Base-by-base conservation (phyloP, 64 coral and sea anemone genomes). In the Montipora efflorescens region DNA sequence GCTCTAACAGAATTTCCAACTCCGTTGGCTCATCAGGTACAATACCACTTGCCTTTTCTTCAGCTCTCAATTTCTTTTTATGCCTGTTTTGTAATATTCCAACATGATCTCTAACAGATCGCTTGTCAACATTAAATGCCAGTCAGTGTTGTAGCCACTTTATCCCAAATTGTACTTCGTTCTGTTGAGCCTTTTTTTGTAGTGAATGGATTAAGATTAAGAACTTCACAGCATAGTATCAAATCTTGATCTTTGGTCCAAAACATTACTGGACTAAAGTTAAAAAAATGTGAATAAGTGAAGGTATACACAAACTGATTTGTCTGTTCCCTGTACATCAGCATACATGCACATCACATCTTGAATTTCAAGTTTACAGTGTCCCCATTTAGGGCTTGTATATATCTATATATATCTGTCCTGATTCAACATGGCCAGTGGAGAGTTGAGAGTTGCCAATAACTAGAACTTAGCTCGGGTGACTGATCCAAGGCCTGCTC, bases 31-130 rank as follows among this genome's bases (percentile, higher is more conserved):
- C 90, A 92, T 86, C 90, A 44, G 90, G 90, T 57, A 55, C 90
- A 66, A 92, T 77, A 13, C 90, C 79, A 43, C 67, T 75, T 92
- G 79, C 90, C 81, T 66, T 92, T 77, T 92, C 90, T 86, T 92
- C 90, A 86, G 80, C 90, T 86, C 90, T 84, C 47, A 92, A 46
- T 68, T 92, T 83, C 66, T 92, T 92, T 86, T 92, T 92, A 72
- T 85, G 70, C 25, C 81, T 83, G 69, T 92, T 92, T 76, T 77
- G 20, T 15, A 85, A 76, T 58, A 76, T 84, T 76, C 81, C 90
- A 58, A 92, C 46, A 75, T 73, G 77, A 81, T 91, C 89, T 48
- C 89, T 58, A 72, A 91, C 76, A 28, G 75, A 78, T 61, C 75
- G 36, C 77, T 84, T 86, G 80, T 93, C 91, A 64, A 93, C 91